These are phyloP conservation scores for Ruditapes philippinarum DNA, from an alignment of 1,140 invertebrate species.

Conservation along the genomic window DNA sequence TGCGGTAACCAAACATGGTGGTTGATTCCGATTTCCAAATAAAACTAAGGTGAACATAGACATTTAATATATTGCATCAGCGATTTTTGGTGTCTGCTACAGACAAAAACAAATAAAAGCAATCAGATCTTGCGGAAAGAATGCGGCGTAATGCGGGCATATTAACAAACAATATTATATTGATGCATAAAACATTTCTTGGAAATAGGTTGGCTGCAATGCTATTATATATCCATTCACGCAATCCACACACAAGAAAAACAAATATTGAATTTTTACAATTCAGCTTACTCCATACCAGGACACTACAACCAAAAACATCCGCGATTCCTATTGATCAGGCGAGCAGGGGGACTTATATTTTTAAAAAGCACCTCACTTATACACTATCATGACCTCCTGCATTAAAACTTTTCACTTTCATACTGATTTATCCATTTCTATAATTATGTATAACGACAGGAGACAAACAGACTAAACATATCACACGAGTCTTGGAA, in stretches of 20 bases:
- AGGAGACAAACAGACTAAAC: not conserved
- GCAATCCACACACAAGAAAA: not conserved
- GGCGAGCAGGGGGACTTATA: not conserved
- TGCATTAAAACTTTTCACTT: too few species aligned
- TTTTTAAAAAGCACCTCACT: too few species aligned
- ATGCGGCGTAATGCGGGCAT: not conserved
- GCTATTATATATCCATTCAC: not conserved
- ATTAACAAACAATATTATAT: not conserved
- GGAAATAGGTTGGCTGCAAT: not conserved
- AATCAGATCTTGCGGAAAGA: not conserved
- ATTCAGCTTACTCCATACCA: slow-evolving; percentile 10
- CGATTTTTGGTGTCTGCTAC: not conserved
- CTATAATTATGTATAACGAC: not conserved
- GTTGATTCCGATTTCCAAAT: not conserved
- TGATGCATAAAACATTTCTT: not conserved
- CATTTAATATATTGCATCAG: slow-evolving; percentile 43
- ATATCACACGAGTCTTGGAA: not conserved
- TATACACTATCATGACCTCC: too few species aligned
- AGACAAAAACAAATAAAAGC: not conserved
- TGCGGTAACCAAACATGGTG: slow-evolving; percentile 24
- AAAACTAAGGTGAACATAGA: slow-evolving; percentile 27
- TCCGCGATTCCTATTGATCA: slow-evolving; percentile 4
- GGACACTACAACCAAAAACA: slow-evolving; percentile 23
- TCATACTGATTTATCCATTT: not conserved
- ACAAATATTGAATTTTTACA: slow-evolving; percentile 28